Conservation (phyloP, 2,888 invertebrate species). For the Caenorhabditis sp. region DNA sequence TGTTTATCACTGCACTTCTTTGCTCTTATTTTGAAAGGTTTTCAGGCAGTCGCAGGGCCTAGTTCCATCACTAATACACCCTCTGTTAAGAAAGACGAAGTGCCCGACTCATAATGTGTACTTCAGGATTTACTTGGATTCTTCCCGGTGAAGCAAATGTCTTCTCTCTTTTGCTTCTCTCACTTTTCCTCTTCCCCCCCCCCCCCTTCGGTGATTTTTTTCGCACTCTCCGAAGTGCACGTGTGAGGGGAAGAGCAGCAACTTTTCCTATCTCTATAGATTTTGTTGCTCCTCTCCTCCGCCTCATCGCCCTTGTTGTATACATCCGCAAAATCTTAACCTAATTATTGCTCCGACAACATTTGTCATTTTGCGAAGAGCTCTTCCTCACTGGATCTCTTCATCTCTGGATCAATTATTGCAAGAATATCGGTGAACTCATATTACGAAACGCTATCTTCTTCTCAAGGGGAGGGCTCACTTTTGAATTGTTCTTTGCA, state of each 20-base stretch:
- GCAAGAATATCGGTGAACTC: too few species aligned
- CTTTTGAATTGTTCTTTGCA: too few species aligned
- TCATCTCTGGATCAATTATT: too few species aligned
- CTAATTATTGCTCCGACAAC: too few species aligned
- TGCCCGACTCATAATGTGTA: conserved; percentile 20
- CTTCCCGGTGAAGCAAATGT: conserved; percentile 13
- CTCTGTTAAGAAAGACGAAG: not conserved
- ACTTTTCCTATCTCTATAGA: conserved; percentile 14
- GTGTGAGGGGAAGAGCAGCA: conserved; percentile 14
- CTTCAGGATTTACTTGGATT: conserved; percentile 26
- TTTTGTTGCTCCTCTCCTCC: conserved; percentile 2
- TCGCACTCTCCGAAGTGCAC: conserved; percentile 51
- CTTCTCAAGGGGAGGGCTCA: too few species aligned
- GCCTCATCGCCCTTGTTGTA: conserved; percentile 1
- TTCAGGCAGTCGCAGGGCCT: too few species aligned
- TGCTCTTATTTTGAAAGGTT: too few species aligned
- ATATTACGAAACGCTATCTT: too few species aligned
- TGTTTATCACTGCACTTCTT: too few species aligned
- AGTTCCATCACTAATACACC: conserved; percentile 5
- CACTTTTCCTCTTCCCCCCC: conserved; percentile 6
- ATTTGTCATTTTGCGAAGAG: too few species aligned
- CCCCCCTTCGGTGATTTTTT: conserved; percentile 32
- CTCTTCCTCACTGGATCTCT: too few species aligned
- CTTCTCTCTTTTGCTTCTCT: conserved; percentile 8
- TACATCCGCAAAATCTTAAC: too few species aligned